Conservation (phyloP, 1,140 invertebrate genomes). For the Xylocopa sonorina region DNA sequence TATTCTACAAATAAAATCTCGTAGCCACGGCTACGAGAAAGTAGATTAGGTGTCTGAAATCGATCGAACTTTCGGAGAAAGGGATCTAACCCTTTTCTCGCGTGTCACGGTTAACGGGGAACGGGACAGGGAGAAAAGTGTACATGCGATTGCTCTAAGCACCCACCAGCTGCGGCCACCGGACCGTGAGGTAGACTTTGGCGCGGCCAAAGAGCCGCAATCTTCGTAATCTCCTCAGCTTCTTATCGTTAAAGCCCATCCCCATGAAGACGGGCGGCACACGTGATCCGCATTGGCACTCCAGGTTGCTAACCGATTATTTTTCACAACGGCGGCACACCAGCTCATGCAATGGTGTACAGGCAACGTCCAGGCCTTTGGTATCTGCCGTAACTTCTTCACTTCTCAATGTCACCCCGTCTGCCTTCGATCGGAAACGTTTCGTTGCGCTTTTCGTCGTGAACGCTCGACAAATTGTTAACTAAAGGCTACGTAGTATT, state of each 20-base stretch:
- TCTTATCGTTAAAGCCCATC: conserved; percentile 84
- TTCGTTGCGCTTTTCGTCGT: not conserved
- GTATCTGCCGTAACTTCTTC: not conserved
- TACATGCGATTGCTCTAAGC: conserved; percentile 41
- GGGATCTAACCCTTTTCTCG: not conserved
- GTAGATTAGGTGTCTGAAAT: not conserved
- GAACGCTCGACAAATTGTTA: not conserved
- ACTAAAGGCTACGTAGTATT: not conserved
- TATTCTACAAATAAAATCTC: too few relatives aligned
- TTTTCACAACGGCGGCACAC: conserved; percentile 62
- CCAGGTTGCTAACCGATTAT: conserved; percentile 76
- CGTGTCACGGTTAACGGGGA: conserved; percentile 31
- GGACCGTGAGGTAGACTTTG: conserved; percentile 85
- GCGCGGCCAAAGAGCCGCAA: conserved; percentile 85
- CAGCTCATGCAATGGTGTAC: conserved; percentile 53
- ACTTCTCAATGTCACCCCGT: not conserved
- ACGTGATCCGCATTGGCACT: conserved; percentile 81
- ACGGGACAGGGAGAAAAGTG: conserved; percentile 25
- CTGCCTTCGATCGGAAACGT: not conserved
- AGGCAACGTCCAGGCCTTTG: not conserved
- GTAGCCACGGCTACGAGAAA: too few relatives aligned
- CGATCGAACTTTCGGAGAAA: not conserved
- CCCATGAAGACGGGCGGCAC: conserved; percentile 79
- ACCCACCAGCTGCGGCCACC: conserved; percentile 85
- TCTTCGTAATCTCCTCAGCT: conserved; percentile 83